These are phyloP conservation scores for Synanthedon andrenaeformis DNA, from an alignment of 2,888 invertebrate genomes.

Conservation along the genomic window DNA sequence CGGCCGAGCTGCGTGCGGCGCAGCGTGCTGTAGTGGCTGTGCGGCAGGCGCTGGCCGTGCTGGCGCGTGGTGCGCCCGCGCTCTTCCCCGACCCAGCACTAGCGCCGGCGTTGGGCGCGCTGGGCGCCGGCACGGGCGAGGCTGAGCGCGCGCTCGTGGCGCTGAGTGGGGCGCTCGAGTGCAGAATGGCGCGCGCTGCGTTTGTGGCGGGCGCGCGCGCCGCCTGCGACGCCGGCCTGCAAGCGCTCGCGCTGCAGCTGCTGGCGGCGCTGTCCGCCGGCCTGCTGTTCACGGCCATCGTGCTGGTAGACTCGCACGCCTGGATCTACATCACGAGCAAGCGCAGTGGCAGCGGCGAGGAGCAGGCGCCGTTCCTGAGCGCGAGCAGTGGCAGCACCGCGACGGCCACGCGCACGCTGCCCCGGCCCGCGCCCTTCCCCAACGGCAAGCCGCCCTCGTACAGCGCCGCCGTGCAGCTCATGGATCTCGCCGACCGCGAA, in stretches of 20 bases:
- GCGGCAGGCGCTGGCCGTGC: constrained; percentile 79
- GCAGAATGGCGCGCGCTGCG: constrained; percentile 84
- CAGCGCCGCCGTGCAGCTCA: constrained; percentile 71
- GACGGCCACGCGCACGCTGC: constrained; percentile 62
- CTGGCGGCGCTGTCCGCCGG: constrained; percentile 89
- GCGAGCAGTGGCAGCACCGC: constrained; percentile 42
- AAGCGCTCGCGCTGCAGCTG: constrained; percentile 87
- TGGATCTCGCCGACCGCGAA: constrained; percentile 44
- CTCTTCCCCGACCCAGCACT: constrained; percentile 66
- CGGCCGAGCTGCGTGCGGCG: constrained; percentile 83
- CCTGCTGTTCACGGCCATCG: constrained; percentile 89
- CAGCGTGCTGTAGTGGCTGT: constrained; percentile 77
- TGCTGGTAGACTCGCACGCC: constrained; percentile 95
- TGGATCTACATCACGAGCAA: constrained; percentile 96
- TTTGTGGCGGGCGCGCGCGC: constrained; percentile 85
- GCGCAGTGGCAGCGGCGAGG: constrained; percentile 87
- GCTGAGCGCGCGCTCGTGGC: constrained; percentile 79
- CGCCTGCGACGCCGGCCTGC: constrained; percentile 84
- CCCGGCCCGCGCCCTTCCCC: constrained; percentile 73
- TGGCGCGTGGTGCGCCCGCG: constrained; percentile 61
- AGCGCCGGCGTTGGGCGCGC: constrained; percentile 80
- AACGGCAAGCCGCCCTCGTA: constrained; percentile 72
- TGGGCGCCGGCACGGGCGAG: constrained; percentile 82
- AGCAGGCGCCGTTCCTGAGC: constrained; percentile 84
- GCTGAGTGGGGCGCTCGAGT: constrained; percentile 80